These are phyloP conservation scores for Carassius gibelio DNA, from an alignment of 2,113 vertebrate species.

Conservation along the genomic window DNA sequence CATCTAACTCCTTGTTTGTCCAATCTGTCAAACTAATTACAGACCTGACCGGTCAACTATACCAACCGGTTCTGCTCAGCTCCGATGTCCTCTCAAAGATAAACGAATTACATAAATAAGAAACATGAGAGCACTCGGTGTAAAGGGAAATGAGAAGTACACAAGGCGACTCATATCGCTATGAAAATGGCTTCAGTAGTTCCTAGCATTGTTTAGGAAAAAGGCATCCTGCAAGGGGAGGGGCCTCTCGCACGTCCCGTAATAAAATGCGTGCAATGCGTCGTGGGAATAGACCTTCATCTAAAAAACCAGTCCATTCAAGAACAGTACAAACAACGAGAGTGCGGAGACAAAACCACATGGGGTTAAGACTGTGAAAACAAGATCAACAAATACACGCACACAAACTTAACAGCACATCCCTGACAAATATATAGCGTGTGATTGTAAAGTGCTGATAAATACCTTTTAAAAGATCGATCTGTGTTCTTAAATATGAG, in stretches of 20 bases:
- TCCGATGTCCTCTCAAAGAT: not conserved
- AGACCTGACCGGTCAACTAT: not conserved
- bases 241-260: not conserved
- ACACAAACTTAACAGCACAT: conserved; percentile 12
- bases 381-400: conserved; percentile 42
- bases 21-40: not conserved
- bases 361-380: conserved; percentile 56
- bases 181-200: conserved; percentile 4
- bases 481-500: not conserved
- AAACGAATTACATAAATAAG: not conserved
- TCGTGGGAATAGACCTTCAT: conserved; percentile 41
- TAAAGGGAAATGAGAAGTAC: conserved; percentile 1
- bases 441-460: not conserved
- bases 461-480: not conserved
- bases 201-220: conserved; percentile 21
- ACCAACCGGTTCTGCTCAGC: not conserved
- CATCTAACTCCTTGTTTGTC: not conserved
- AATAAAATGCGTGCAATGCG: conserved; percentile 36
- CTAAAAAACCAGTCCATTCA: conserved; percentile 47
- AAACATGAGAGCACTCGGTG: not conserved
- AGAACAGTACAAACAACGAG: conserved; percentile 41
- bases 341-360: conserved; percentile 54
- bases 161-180: not conserved
- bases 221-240: conserved; percentile 6
- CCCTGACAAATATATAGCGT: conserved; percentile 34